These are phyloP conservation scores for Scaptomyza flava DNA, from an alignment of 2,888 invertebrate species.

Conservation along the genomic window DNA sequence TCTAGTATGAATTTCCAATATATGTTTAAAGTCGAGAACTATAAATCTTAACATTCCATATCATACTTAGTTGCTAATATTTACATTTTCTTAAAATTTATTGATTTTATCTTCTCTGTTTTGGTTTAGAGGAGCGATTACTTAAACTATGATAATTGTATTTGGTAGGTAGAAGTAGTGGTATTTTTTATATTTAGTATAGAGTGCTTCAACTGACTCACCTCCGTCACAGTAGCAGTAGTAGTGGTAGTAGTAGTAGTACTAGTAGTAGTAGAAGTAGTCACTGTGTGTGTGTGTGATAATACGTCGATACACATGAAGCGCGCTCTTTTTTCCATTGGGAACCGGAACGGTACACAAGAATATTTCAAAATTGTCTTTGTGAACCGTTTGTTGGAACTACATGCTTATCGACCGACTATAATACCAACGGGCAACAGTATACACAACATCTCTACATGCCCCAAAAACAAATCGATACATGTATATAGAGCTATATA, in stretches of 20 bases:
- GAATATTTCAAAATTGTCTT: not conserved
- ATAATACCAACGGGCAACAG: constrained; percentile 56
- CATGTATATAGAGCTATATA: not conserved
- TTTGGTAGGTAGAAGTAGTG: constrained; percentile 59
- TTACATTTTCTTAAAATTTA: not conserved
- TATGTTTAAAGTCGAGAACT: not conserved
- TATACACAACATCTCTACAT: constrained; percentile 64
- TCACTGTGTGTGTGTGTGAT: constrained; percentile 61
- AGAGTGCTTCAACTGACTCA: constrained; percentile 77
- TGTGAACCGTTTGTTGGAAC: constrained; percentile 44
- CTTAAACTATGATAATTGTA: constrained; percentile 63
- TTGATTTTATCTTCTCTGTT: not conserved
- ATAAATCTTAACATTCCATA: not conserved
- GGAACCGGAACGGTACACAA: constrained; percentile 35
- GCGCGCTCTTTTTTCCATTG: constrained; percentile 34
- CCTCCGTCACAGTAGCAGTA: constrained; percentile 68
- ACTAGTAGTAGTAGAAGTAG: not conserved
- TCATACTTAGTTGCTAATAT: constrained; percentile 8
- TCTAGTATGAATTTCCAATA: not conserved
- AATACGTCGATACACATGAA: constrained; percentile 37
- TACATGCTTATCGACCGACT: constrained; percentile 58
- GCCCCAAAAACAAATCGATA: constrained; percentile 57
- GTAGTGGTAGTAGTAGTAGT: constrained; percentile 57
- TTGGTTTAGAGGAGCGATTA: constrained; percentile 33
- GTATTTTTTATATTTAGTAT: constrained; percentile 64